A percentile compares a stretch with the other conserved stretches of the same genome.
These are phyloP conservation scores for Lindbergichthys nudifrons DNA, from an alignment of 2,797 vertebrate genomes.

Conservation along the genomic window DNA sequence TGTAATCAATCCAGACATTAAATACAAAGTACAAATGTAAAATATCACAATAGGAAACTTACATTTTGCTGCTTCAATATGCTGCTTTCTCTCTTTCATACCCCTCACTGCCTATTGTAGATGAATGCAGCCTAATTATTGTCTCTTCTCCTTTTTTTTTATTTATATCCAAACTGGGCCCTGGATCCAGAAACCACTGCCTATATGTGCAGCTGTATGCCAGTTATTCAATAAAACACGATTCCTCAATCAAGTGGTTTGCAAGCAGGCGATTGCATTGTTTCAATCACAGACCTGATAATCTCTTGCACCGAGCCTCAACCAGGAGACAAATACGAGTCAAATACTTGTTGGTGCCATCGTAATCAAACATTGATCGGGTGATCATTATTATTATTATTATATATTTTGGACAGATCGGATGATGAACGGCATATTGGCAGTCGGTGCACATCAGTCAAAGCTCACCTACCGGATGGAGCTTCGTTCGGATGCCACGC, in stretches of 20 bases:
- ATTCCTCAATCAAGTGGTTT: slow-evolving; percentile 66
- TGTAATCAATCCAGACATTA: background rate
- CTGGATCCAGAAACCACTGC: slow-evolving; percentile 42
- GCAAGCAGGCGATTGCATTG: slow-evolving; percentile 52
- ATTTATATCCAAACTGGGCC: slow-evolving; percentile 64
- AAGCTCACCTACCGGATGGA: slow-evolving; percentile 72
- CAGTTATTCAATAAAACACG: slow-evolving; percentile 48
- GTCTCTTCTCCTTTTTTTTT: slow-evolving; percentile 61
- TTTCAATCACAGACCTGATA: slow-evolving; percentile 42
- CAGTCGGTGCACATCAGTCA: slow-evolving; percentile 72
- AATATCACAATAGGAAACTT: slow-evolving; percentile 8
- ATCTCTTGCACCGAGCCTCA: slow-evolving; percentile 29
- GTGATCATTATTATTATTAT: background rate
- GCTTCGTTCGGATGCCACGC: slow-evolving; percentile 53
- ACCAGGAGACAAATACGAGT: background rate
- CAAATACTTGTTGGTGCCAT: slow-evolving; percentile 52
- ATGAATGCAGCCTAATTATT: no score
- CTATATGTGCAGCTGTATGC: slow-evolving; percentile 22
- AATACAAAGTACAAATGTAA: slow-evolving; percentile 5
- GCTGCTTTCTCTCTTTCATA: background rate
- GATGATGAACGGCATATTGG: slow-evolving; percentile 61
- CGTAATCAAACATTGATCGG: slow-evolving; percentile 22
- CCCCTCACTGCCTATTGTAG: slow-evolving; percentile 29
- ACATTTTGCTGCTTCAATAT: slow-evolving; percentile 9
- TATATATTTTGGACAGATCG: slow-evolving; percentile 3